Evolutionary conservation across 2,113 vertebrate genomes (phyloP).

Genomic region (Stictonetta naevosa): DNA sequence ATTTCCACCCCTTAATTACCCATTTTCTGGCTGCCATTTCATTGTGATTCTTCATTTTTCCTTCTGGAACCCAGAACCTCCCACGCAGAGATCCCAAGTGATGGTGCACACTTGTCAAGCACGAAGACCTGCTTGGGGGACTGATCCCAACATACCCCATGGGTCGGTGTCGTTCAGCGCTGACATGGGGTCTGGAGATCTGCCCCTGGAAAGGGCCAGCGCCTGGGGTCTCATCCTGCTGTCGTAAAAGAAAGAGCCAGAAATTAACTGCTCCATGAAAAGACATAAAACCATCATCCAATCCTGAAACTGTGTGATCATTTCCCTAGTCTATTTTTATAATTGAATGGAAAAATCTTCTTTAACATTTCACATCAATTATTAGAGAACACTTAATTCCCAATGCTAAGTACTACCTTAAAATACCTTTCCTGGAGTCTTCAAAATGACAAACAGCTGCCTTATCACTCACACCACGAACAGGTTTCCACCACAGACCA

Average conservation of each 20-base stretch:
- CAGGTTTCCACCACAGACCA: conserved; percentile 30
- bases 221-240: not conserved
- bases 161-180: not conserved
- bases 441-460: conserved; percentile 70
- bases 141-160: too few relatives aligned
- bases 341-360: not conserved
- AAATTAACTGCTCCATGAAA: not conserved
- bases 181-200: not conserved
- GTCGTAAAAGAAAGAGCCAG: not conserved
- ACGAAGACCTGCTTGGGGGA: not conserved
- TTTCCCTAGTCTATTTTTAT: conserved; percentile 1
- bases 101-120: not conserved
- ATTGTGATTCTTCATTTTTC: not conserved
- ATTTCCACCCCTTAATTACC: not conserved
- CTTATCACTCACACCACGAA: conserved; percentile 37
- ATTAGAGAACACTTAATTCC: conserved; percentile 23
- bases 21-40: not conserved
- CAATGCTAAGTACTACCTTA: conserved; percentile 19
- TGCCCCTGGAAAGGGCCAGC: not conserved
- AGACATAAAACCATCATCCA: not conserved
- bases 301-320: not conserved
- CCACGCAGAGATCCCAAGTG: not conserved
- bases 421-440: conserved; percentile 35
- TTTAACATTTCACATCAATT: not conserved
- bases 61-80: not conserved